phyloP scores from a whole-genome alignment of 1,140 invertebrate species.

The Zaprionus ghesquierei region DNA sequence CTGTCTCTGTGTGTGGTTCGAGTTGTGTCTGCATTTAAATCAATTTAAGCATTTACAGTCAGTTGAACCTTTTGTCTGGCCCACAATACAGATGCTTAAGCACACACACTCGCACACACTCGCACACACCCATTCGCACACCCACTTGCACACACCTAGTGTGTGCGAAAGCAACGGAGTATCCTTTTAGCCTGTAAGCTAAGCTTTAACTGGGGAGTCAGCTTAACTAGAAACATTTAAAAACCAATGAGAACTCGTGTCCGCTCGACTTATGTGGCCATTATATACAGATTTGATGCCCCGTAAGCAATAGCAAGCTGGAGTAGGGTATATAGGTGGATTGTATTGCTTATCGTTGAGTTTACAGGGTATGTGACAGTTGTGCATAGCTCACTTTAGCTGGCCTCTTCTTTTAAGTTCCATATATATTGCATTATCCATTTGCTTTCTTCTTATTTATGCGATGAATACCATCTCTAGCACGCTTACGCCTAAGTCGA shows the following conservation, averaged over 20 bases:
- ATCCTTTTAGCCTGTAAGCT: conserved; percentile 8
- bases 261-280: not conserved
- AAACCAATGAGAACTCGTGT: conserved; percentile 1
- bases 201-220: conserved; percentile 6
- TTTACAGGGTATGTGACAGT: not conserved
- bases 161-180: conserved; percentile 8
- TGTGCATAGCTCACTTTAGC: not conserved
- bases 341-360: not conserved
- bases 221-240: conserved; percentile 4
- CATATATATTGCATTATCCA: too few species aligned
- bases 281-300: not conserved
- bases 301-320: not conserved
- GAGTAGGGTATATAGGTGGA: not conserved
- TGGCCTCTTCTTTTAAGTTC: too few species aligned
- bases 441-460: too few species aligned
- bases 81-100: conserved; percentile 42
- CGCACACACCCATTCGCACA: conserved; percentile 13
- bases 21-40: conserved; percentile 73
- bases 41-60: conserved; percentile 80
- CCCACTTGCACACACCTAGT: conserved; percentile 19
- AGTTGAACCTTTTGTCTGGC: conserved; percentile 73
- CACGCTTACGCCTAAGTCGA: too few species aligned
- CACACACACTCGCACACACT: conserved; percentile 35
- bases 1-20: conserved; percentile 45
- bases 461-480: too few species aligned